Base-by-base conservation (phyloP, 2,888 invertebrate species). In the Amiota minor region DNA sequence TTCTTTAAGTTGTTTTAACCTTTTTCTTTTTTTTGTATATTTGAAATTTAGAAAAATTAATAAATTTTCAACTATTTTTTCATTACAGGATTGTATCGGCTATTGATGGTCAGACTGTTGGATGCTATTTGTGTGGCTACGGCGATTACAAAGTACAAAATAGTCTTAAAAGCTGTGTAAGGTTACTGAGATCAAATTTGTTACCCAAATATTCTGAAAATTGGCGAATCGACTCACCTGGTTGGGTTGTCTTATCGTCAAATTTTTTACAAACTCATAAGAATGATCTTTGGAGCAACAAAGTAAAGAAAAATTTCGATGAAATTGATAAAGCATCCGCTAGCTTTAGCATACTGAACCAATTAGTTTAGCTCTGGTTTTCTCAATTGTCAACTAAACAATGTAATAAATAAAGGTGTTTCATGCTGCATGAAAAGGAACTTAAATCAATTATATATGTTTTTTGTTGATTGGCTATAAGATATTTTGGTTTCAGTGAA, bases 251-350 rank as follows among this genome's bases (percentile, higher is more conserved):
- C 9, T 1, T 56, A 10, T 9, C 46, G 4, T 45, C 67, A 76
- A 80, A 81, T 14, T 76, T 77, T 12, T 2, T 12, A 18, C 49
- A 47, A 20, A 53, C 75, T 14, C 77, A 81, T 71, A 81, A 77
- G 59, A 78, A 77, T 64, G 80, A 83, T 49, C 53, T 71, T 59
- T 85, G 85, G 85, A 77, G 75, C 72, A 78, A 76, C 68, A 83
- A 85, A 77, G 75, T 80, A 1, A 83, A 83, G 77, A 77, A 82
- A 61, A 83, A 83, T 74, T 83, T 83, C 45, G 83, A 83, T 59
- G 83, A 83, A 71, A 83, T 83, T 65, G 83, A 83, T 62, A 83
- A 85, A 62, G 85, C 83, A 9, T 83, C 83, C 18, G 83, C 85
- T 71, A 83, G 85, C 67, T 83, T 83, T 76, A 85, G 83, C 14